Base-by-base conservation (phyloP, 2,888 invertebrate genomes). In the Drosophila tripunctata region DNA sequence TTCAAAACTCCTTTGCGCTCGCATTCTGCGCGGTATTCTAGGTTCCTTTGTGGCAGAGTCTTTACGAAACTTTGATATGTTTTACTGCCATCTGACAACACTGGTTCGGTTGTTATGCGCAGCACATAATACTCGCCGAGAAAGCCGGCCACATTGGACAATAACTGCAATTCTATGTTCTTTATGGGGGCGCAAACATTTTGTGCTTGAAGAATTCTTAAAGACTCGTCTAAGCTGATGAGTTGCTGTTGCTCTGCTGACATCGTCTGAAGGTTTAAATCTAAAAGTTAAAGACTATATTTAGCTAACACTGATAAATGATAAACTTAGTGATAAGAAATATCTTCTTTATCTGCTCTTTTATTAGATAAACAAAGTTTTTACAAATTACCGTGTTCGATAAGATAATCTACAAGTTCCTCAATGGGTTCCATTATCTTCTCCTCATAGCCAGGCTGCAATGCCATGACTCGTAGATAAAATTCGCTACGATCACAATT, bases 401-500 rank as follows among this genome's bases (percentile, higher is more conserved):
- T 47, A 0, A 89, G 74, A 62, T 88, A 87, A 21, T 90, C 87
- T 15, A 90, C 55, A 1, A 90, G 76, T 40, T 89, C 90, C 33
- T 88, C 86, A 31, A 90, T 68, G 7, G 91, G 83, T 7, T 77
- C 74, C 64, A 89, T 65, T 22, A 92, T 81, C 3, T 76, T 68
- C 35, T 89, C 80, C 14, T 78, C 81, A 47, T 87, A 92, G 14
- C 68, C 86, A n/a, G 80, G 57, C 80, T 92, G 91, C 12, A 87
- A 69, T 31, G 83, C 51, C 55, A 92, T 90, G 15, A 91, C 80
- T 21, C 90, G 70, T 7, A 84, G 48, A 48, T 92, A 83, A 62
- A 91, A 88, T 58, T 91, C 91, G 48, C 88, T 89, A 21, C 92
- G 89, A 67, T 92, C 90, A 0, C 55, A 70, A 55, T 91, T 91